Evolutionary conservation across 2,797 vertebrate species (phyloP), one percentile per base, ranked within the genome.

Genomic region (Chiroxiphia lanceolata): DNA sequence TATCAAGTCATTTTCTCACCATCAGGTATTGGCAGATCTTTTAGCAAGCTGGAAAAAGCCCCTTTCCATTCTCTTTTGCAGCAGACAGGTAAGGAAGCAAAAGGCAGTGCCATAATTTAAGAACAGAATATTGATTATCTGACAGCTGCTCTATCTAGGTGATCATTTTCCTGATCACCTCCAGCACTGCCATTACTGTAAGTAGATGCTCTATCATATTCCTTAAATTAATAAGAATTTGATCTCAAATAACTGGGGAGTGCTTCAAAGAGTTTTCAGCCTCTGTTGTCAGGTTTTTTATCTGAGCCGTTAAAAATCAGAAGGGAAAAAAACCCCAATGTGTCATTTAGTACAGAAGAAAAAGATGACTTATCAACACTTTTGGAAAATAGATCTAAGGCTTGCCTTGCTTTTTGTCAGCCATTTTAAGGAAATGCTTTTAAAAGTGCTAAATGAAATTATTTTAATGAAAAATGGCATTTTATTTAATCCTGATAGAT

Each of bases 231-330:
- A 68, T 48, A 78, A 34, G 53, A 79, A 90, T 92, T 87, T 71
- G 44, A 88, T 90, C 74, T 85, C 68, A 72, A 2, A 57, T 77
- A 91, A 64, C 27, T 67, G 59, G 19, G 74, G 48, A 89, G 68
- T 1, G 3, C 92, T 94, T 95, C 93, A 96, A 93, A 96, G 90
- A 59, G 31, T 84, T 94, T 79, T 56, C 85, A 93, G 80, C 34
- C 60, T 92, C 88, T 95, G 56, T 47, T 95, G 83, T 92, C 86
- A 90, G 79, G 81, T 25, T 71, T 96, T 97, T 96, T 77, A 96
- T 95, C 75, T 64, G 53, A 94, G 60, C 38, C 83, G 89, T 42
- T 94, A 72, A 94, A 87, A 95, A 74, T 31, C 80, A 81, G 76
- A 70, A 25, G 40, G 29, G 15, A 23, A 83, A 65, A 90, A 79